A percentile compares a stretch with the other conserved stretches of the same genome.
phyloP scores from a whole-genome alignment of 2,888 invertebrate genomes.

The Eilema griseolum region DNA sequence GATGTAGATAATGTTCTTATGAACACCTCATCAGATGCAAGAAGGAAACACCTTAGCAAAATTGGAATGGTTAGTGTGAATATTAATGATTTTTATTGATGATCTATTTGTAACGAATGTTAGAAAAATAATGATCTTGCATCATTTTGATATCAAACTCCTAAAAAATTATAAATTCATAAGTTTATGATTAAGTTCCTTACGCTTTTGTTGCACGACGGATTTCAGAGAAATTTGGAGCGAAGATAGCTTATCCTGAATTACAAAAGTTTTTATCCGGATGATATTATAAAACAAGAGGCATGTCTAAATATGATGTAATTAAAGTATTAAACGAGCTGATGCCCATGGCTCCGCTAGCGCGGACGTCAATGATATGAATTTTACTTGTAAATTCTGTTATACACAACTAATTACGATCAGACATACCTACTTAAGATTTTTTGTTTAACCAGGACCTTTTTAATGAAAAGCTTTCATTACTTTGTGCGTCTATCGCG shows the following conservation, averaged over 20 bases:
- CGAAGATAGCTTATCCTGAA: constrained; percentile 1
- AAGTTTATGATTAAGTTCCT: background rate
- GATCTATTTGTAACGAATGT: too few species aligned
- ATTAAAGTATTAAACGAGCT: background rate
- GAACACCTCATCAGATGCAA: too few species aligned
- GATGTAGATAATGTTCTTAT: too few species aligned
- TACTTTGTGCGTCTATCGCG: too few species aligned
- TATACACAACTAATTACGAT: too few species aligned
- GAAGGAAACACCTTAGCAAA: too few species aligned
- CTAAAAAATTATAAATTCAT: background rate
- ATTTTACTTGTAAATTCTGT: too few species aligned
- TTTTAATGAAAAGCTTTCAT: too few species aligned
- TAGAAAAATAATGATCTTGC: background rate
- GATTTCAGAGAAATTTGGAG: background rate
- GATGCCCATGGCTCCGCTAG: background rate
- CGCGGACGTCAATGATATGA: background rate
- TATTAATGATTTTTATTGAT: too few species aligned
- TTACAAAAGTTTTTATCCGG: background rate
- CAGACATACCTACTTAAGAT: too few species aligned
- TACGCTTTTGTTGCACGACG: background rate
- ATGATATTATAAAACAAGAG: background rate
- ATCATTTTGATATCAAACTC: background rate
- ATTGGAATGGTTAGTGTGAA: background rate
- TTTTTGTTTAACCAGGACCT: too few species aligned
- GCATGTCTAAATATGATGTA: background rate